Evolutionary conservation across 2,797 vertebrate genomes (phyloP), one percentile per base, ranked within the genome.

Genomic region (Chaetodon trifasciatus): DNA sequence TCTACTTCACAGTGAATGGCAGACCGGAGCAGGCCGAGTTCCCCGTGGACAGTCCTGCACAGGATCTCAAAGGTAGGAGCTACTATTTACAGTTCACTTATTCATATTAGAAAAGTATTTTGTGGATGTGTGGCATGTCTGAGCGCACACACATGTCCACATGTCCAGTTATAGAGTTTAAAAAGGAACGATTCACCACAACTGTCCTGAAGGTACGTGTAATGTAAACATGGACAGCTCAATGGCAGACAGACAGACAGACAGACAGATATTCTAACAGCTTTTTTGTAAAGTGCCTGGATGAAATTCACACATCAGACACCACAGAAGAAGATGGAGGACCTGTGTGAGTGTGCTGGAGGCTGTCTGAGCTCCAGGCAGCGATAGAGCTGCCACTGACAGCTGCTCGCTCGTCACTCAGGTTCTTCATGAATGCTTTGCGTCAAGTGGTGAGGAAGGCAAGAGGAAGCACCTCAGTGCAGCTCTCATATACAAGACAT

Each of bases 21-120:
- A 93, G 89, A 93, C 94, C 95, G 3, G 95, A 96, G 76, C 90
- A 90, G 81, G 95, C 95, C 0, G 95, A 96, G 88, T 94, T 96
- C 83, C 86, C 90, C 0, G 23, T 81, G 16, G 92, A 95, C 32
- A 96, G 94, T 23, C 94, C 95, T 21, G 87, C 93, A 8, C 94
- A 96, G 83, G 95, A 96, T 35, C 78, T 96, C 39, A 96, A 96
- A 95, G 95, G 96, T 95, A 91, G 62, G 88, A 70, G 35, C 40
- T 9, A 10, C n/a, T 58, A 1, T n/a, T 35, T 49, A 13, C 44
- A 50, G 3, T 70, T 44, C 39, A 53, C 6, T n/a, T 52, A 5
- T 23, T 23, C 15, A 8, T 52, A 11, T 70, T 1, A 23, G 12
- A 24, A 23, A 66, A 39, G 15, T 13, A 44, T 44, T 13, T 44